These are phyloP conservation scores for Grallaria varia DNA, from an alignment of 2,113 vertebrate genomes.

Conservation along the genomic window DNA sequence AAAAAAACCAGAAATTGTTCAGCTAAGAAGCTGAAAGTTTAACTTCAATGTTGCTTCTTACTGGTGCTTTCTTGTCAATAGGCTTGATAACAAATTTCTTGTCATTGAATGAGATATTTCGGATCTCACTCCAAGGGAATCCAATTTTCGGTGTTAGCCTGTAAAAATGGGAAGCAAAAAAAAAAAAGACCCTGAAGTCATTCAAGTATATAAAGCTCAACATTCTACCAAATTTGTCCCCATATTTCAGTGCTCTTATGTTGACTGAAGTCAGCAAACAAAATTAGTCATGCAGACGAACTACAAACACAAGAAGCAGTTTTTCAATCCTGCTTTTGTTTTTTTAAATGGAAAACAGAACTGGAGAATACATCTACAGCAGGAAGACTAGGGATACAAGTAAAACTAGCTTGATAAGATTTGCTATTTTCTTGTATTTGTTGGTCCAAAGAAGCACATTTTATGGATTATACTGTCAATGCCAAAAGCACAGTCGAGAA, in stretches of 20 bases:
- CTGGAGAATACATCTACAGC: neutral
- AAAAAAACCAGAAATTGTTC: neutral
- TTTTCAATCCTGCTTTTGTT: neutral
- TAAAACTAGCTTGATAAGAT: neutral
- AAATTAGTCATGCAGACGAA: neutral
- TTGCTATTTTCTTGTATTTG: neutral
- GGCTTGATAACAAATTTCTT: slow-evolving; percentile 99
- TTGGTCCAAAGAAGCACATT: neutral
- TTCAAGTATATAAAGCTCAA: neutral
- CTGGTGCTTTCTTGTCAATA: slow-evolving; percentile 96
- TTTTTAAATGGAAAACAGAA: neutral
- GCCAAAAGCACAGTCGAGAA: neutral
- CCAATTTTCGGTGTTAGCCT: slow-evolving; percentile 97
- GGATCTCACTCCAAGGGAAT: slow-evolving; percentile 98
- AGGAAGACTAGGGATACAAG: neutral
- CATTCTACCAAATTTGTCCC: neutral
- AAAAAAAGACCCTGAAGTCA: neutral
- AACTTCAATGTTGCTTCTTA: slow-evolving; percentile 65
- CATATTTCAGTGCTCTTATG: neutral
- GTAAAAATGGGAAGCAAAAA: slow-evolving; percentile 35
- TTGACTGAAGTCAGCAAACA: neutral
- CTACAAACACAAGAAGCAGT: neutral
- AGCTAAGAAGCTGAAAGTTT: neutral
- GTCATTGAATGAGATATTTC: slow-evolving; percentile 97
- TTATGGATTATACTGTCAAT: neutral